Evolutionary conservation across 64 coral and sea anemone genomes (phyloP).

Genomic region (Actinia tenebrosa): DNA sequence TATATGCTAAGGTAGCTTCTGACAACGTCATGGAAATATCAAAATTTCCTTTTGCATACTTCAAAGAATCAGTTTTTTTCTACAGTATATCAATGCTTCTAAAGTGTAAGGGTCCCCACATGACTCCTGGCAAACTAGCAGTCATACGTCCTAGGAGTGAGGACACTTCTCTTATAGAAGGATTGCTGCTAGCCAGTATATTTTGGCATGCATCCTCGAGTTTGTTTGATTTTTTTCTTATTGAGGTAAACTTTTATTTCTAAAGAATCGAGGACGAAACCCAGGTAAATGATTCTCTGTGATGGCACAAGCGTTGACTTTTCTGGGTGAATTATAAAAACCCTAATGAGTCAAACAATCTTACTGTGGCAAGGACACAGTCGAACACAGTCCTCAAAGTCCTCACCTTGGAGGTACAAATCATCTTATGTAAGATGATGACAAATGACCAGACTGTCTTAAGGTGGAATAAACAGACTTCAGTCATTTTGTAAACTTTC

Average conservation of each 20-base stretch:
- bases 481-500: constrained; percentile 43
- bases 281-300: constrained; percentile 28
- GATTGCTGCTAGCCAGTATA: constrained; percentile 5
- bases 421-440: constrained; percentile 38
- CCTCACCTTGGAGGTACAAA: constrained; percentile 26
- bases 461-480: constrained; percentile 37
- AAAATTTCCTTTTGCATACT: constrained; percentile 28
- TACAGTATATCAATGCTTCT: neutral
- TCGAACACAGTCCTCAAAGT: constrained; percentile 16
- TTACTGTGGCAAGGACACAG: constrained; percentile 36
- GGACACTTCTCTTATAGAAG: constrained; percentile 39
- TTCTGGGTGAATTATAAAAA: constrained; percentile 39
- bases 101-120: constrained; percentile 6
- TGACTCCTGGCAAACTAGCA: constrained; percentile 31
- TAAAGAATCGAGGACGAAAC: constrained; percentile 36
- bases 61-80: constrained; percentile 24
- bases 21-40: constrained; percentile 1
- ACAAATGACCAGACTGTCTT: constrained; percentile 31
- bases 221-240: constrained; percentile 10
- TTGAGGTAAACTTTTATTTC: constrained; percentile 23
- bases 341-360: constrained; percentile 37
- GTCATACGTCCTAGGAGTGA: constrained; percentile 35
- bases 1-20: neutral
- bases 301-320: constrained; percentile 37
- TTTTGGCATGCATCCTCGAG: neutral